Conservation (phyloP, 2,888 invertebrate species). For the Siphlonurus alternatus region DNA sequence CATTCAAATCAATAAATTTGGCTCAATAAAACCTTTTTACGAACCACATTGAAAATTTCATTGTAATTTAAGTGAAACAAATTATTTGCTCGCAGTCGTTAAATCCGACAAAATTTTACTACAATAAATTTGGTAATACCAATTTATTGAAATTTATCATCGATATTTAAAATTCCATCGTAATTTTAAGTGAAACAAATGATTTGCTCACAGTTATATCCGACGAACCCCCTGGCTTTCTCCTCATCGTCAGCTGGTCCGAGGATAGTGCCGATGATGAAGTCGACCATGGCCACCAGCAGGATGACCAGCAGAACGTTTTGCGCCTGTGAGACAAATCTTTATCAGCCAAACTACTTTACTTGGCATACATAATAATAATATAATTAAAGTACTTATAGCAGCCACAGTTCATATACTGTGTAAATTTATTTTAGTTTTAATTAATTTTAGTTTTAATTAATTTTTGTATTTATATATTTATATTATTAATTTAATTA, state of each 20-base stretch:
- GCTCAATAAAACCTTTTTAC: too few relatives aligned
- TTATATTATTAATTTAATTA: too few relatives aligned
- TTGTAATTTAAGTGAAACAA: too few relatives aligned
- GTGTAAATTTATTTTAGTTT: not conserved
- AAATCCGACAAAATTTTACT: too few relatives aligned
- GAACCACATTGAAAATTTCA: too few relatives aligned
- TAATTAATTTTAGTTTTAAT: not conserved
- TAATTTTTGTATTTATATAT: too few relatives aligned
- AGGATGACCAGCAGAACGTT: conserved; percentile 67
- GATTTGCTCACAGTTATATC: conserved; percentile 73
- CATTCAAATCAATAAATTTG: too few relatives aligned
- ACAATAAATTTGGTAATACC: conserved; percentile 4
- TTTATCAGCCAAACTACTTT: too few relatives aligned
- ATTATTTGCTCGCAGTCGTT: not conserved
- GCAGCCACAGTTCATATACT: not conserved
- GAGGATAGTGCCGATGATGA: conserved; percentile 69
- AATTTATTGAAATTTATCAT: too few relatives aligned
- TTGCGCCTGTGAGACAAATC: conserved; percentile 70
- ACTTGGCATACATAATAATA: not conserved
- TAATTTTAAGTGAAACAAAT: not conserved
- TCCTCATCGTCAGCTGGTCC: conserved; percentile 57
- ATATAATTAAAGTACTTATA: not conserved
- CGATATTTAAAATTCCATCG: too few relatives aligned
- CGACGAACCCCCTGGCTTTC: conserved; percentile 67
- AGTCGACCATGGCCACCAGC: conserved; percentile 70